phyloP scores from a whole-genome alignment of 2,888 invertebrate species.

The Conistra vaccinii region DNA sequence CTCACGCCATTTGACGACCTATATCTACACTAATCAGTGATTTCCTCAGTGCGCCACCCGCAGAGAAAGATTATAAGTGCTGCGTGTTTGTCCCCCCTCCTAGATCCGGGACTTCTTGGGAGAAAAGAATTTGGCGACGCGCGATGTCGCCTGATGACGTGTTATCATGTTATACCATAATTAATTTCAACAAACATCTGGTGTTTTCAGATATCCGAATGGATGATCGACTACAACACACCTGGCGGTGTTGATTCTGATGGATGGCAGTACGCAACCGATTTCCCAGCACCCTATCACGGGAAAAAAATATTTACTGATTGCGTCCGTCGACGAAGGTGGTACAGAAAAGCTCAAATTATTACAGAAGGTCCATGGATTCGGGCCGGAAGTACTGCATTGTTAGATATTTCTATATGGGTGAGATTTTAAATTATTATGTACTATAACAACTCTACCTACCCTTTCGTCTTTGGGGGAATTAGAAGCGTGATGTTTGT shows the following conservation, averaged over 20 bases:
- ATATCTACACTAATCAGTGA: no score
- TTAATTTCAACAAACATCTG: constrained; percentile 9
- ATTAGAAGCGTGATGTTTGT: not conserved
- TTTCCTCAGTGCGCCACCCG: no score
- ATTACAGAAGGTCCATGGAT: constrained; percentile 97
- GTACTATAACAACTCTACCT: not conserved
- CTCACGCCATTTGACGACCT: no score
- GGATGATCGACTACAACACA: constrained; percentile 97
- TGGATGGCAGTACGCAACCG: constrained; percentile 98
- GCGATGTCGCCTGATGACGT: not conserved
- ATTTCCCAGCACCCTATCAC: constrained; percentile 97
- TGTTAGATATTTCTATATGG: constrained; percentile 95
- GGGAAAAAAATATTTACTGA: constrained; percentile 96
- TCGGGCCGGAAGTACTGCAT: constrained; percentile 96
- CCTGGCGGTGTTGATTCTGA: constrained; percentile 97
- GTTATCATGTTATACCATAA: not conserved
- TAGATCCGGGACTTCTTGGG: no score
- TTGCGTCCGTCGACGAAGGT: constrained; percentile 95
- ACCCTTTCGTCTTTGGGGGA: not conserved
- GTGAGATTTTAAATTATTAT: constrained; percentile 79
- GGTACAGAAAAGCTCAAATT: constrained; percentile 96
- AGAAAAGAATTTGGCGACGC: not conserved
- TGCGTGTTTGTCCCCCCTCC: no score
- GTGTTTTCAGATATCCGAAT: constrained; percentile 93
- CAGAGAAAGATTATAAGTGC: no score